A percentile compares a stretch with the other conserved stretches of the same genome.
These are phyloP conservation scores for Protodeltote pygarga DNA, from an alignment of 2,888 invertebrate genomes.

Conservation along the genomic window DNA sequence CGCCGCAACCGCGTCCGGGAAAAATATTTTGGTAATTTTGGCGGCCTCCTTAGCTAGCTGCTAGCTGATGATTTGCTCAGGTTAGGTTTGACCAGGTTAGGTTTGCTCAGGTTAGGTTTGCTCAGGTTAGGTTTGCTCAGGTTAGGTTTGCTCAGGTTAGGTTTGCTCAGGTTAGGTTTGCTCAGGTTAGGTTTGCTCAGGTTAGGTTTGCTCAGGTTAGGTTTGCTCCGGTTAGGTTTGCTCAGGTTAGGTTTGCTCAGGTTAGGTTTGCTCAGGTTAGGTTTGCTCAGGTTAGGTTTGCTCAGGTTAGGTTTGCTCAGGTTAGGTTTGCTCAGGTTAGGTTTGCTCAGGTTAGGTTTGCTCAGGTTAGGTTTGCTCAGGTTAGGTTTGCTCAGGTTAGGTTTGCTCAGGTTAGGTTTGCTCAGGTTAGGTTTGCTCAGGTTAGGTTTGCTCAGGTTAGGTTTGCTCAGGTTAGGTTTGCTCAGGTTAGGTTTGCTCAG, in stretches of 20 bases:
- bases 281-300: constrained; percentile 30
- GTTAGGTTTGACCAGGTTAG: too few species aligned
- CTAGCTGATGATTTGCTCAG: too few species aligned
- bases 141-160: not conserved
- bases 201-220: constrained; percentile 6
- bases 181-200: constrained; percentile 8
- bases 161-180: constrained; percentile 4
- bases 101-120: too few species aligned
- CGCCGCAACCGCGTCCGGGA: too few species aligned
- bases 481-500: too few species aligned
- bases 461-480: constrained; percentile 16
- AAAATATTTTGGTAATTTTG: too few species aligned
- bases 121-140: not conserved
- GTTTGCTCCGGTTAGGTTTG: constrained; percentile 11
- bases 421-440: constrained; percentile 38
- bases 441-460: constrained; percentile 29
- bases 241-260: constrained; percentile 6
- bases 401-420: constrained; percentile 36
- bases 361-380: constrained; percentile 21
- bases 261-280: constrained; percentile 34
- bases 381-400: constrained; percentile 35
- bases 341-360: constrained; percentile 34
- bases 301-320: constrained; percentile 29
- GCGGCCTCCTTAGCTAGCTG: too few species aligned
- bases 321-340: constrained; percentile 34